phyloP scores from a whole-genome alignment of 2,113 vertebrate species.

The Diphyllodes magnificus region DNA sequence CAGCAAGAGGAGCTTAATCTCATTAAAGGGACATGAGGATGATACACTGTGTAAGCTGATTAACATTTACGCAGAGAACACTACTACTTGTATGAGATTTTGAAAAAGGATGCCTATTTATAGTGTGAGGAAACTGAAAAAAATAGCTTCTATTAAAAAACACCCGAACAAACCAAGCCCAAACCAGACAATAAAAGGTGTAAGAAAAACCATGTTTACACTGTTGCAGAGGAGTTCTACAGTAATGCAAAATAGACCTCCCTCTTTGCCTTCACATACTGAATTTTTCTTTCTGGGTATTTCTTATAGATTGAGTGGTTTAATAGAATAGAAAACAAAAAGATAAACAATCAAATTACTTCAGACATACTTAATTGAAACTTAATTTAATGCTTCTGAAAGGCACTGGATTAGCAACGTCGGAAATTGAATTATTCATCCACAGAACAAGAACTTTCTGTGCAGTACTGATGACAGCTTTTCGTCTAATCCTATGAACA shows the following conservation, averaged over 20 bases:
- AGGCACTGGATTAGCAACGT: slow-evolving; percentile 14
- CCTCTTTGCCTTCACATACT: background rate
- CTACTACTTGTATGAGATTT: background rate
- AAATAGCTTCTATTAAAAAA: background rate
- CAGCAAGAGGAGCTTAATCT: slow-evolving; percentile 37
- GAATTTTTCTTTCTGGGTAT: background rate
- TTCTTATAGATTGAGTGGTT: background rate
- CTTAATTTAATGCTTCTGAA: slow-evolving; percentile 48
- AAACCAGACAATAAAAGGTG: background rate
- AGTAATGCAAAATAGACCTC: background rate
- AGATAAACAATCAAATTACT: slow-evolving; percentile 36
- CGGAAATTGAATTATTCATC: slow-evolving; percentile 32
- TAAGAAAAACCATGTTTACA: background rate
- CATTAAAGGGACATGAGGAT: slow-evolving; percentile 32
- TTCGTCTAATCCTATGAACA: background rate
- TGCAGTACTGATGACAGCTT: background rate
- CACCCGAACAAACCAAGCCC: background rate
- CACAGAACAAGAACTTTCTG: slow-evolving; percentile 11
- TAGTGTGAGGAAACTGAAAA: background rate
- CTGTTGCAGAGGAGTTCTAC: background rate
- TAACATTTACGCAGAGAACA: slow-evolving; percentile 5
- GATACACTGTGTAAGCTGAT: slow-evolving; percentile 28
- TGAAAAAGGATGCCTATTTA: background rate
- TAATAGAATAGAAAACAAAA: slow-evolving; percentile 6
- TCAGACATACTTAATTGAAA: slow-evolving; percentile 41